Evolutionary conservation across 2,113 vertebrate species (phyloP), one percentile per base, ranked within the genome.

Genomic region (Gorsachius goisagi): DNA sequence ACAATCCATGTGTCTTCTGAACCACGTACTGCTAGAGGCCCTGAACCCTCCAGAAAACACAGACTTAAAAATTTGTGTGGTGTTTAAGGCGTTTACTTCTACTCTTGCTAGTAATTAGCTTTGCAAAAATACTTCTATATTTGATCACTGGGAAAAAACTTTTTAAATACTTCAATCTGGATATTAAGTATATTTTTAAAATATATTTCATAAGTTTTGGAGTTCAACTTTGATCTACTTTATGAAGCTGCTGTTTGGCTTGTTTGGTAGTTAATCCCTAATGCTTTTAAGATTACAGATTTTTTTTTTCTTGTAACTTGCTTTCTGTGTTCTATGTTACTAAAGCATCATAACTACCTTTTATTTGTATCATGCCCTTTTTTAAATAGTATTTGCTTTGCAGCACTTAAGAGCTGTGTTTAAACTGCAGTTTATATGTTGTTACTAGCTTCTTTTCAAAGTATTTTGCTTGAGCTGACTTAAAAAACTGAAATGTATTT

Each of bases 1-100:
- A 5, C 1, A 20, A 4, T 78, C 17, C 6, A 3, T 2, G 0
- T 71, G 7, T 58, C 27, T 77, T 49, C 20, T 64, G 35, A 75
- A 52, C 18, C 6, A 33, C 32, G 3, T 56, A 14, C 4, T 71
- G 44, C 47, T 39, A 26, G 22, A 58, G n/a, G 10, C 21, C 10
- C 12, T 33, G 24, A 68, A 78, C 19, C 8, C 32, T 53, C 64
- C 74, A 78, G 85, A 49, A 49, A 68, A 85, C 82, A 32, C 10
- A 91, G 23, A 53, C n/a, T 39, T 85, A 0, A 68, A 50, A 12
- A 41, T 23, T 62, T n/a, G 4, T 62, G 13, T 35, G 60, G 19
- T 4, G 19, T 37, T 72, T 12, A 75, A 78, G 32, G 26, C 26
- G 14, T 59, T 88, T 58, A 35, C 15, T 58, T 47, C 33, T 64